These are phyloP conservation scores for Psittacus erithacus DNA, from an alignment of 2,113 vertebrate species.

Conservation along the genomic window DNA sequence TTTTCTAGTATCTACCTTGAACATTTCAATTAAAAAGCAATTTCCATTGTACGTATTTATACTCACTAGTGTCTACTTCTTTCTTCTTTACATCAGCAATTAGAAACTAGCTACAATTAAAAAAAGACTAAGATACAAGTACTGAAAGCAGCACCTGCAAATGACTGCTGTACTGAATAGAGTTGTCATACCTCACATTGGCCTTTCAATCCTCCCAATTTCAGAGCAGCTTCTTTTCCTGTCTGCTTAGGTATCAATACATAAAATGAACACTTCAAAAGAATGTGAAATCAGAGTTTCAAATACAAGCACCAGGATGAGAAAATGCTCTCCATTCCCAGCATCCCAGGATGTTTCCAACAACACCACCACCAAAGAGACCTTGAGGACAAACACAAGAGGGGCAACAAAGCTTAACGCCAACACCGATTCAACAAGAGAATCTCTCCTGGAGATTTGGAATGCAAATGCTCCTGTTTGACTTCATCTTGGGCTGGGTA, in stretches of 20 bases:
- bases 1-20: background rate
- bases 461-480: background rate
- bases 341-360: background rate
- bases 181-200: background rate
- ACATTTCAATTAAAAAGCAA: background rate
- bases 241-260: background rate
- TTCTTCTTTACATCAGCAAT: background rate
- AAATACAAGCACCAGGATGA: fast-evolving
- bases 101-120: background rate
- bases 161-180: background rate
- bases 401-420: background rate
- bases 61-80: background rate
- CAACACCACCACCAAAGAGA: background rate
- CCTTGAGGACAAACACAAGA: background rate
- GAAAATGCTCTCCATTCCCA: background rate
- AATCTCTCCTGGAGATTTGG: background rate
- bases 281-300: background rate
- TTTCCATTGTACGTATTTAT: background rate
- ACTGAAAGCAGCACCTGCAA: background rate
- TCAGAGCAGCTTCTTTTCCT: background rate
- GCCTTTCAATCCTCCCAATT: background rate
- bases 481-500: background rate
- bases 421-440: background rate
- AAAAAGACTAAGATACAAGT: background rate
- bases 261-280: background rate